Base-by-base conservation (phyloP, 1,140 invertebrate species). In the Sminthurides bifidus region DNA sequence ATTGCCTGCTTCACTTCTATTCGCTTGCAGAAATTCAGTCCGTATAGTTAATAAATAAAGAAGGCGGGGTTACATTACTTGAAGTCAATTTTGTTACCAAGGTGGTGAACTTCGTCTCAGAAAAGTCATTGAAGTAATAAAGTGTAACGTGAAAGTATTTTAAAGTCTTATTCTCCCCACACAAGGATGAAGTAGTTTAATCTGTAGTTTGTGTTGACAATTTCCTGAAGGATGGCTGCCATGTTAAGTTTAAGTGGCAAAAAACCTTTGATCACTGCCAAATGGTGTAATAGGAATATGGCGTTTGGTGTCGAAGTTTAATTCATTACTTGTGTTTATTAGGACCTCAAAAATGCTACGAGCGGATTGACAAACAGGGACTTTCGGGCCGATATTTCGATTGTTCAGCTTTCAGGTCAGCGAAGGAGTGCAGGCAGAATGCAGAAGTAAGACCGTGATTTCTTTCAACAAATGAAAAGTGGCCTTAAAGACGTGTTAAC, bases 381-480 rank as follows among this genome's bases (percentile, higher is more conserved):
- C n/a, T n/a, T n/a, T n/a, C n/a, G n/a, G n/a, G n/a, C n/a, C n/a
- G n/a, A n/a, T 54, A 35, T 17, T 54, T 30, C 30, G 23, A 27
- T 17, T 54, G 52, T n/a, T 45, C 52, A 8, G 52, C 52, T 1
- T 54, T 26, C 43, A 37, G 52, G 27, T 26, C 43, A 8, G 4
- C 21, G 8, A 45, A 21, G 21, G 43, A 45, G 19, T 45, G 43
- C 29, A 21, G n/a, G 5, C 6, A 45, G 17, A 45, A 45, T 45
- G 10, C 23, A 45, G 3, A 6, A 5, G 40, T 8, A 21, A 17
- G 23, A 8, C 6, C 15, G 5, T 15, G 23, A 41, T 8, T 8
- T 8, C 5, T 41, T 35, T 10, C 8, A 8, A 35, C 33, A 35
- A 35, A n/a, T 10, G 33, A n/a, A 10, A 10, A 8, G 23, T 17